Conservation (phyloP, 2,113 vertebrate species). For the Antigone vipio region DNA sequence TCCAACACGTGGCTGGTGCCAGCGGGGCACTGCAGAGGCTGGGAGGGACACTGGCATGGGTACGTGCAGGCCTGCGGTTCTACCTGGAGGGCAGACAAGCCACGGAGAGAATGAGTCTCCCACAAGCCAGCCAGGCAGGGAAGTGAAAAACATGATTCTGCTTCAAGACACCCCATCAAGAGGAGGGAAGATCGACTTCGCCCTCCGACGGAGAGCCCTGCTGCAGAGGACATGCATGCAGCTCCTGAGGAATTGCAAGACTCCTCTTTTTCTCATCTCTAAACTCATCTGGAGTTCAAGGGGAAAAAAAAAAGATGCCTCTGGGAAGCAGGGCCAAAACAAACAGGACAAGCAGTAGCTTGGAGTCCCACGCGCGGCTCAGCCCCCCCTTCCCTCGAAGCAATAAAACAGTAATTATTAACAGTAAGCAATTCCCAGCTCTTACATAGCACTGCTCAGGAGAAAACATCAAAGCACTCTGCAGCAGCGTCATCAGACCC, state of each 20-base stretch:
- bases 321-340: background rate
- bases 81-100: constrained; percentile 66
- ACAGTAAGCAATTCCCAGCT: background rate
- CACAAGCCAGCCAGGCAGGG: rapidly evolving
- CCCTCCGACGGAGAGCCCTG: background rate
- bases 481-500: background rate
- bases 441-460: background rate
- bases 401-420: background rate
- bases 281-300: background rate
- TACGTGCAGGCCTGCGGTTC: constrained; percentile 59
- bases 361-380: background rate
- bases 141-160: background rate
- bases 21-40: constrained; percentile 55
- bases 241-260: background rate
- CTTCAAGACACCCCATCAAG: background rate
- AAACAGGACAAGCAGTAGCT: background rate
- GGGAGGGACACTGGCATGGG: constrained; percentile 74
- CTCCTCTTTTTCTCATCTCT: background rate
- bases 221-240: background rate
- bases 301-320: background rate
- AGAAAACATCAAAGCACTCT: background rate
- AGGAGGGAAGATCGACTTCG: background rate
- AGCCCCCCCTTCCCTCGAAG: background rate
- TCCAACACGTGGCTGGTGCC: constrained; percentile 79
- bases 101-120: background rate